Evolutionary conservation across 2,113 vertebrate species (phyloP), one percentile per base, ranked within the genome.

Genomic region (Rhinolophus sinicus): DNA sequence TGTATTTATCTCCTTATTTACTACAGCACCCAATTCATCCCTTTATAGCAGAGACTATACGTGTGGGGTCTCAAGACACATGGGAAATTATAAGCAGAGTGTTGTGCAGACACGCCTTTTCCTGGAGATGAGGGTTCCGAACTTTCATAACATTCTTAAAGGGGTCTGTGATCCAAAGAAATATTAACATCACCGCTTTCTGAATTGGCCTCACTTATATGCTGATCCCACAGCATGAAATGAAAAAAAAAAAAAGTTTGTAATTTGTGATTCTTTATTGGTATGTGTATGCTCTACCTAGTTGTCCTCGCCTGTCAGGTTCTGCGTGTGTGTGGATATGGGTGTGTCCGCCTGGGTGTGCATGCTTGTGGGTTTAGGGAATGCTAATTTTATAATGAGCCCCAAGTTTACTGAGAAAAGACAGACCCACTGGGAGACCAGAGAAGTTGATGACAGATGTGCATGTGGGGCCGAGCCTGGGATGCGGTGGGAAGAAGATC

Each of bases 321-420:
- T 70, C 22, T 73, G 10, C 18, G 30, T 80, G 24, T 67, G 22
- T 64, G 2, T 90, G 78, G 9, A 7, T 81, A 30, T 18, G 54
- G 56, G 84, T 26, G 33, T 82, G 60, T 90, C 82, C 56, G 64
- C 64, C 84, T 35, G 85, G 47, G 85, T 19, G 77, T 62, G n/a
- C 52, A 60, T 93, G 19, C 85, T 84, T 92, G 76, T 90, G 90
- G 52, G 56, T 95, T 96, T 95, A 77, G 54, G 35, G 88, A 93
- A 95, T 82, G 88, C 54, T 96, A 73, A 90, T 96, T 90, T 94
- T 88, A 90, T 88, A 88, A 94, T 77, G 54, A 80, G 22, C 70
- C 64, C 64, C 72, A 93, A 90, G 58, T 95, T 93, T 73, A 38
- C 72, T 85, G 93, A 96, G 90, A 77, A 95, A 94, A 96, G 30